Conservation (phyloP, 64 coral and sea anemone species). For the Cladopsammia gracilis region DNA sequence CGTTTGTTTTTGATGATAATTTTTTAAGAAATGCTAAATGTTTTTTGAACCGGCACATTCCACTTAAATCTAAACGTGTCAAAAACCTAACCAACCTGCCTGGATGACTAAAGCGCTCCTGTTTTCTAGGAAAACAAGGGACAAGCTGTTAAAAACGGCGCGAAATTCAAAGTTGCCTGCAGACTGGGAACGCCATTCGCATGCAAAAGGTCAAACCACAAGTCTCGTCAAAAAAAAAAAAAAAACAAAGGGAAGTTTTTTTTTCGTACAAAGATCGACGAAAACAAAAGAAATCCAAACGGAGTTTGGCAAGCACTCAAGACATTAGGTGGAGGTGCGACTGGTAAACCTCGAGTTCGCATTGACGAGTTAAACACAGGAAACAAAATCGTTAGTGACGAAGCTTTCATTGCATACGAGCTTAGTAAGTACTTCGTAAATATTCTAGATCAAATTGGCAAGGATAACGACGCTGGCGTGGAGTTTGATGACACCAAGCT, state of each 20-base stretch:
- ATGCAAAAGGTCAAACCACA: constrained; percentile 50
- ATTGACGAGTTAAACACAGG: constrained; percentile 30
- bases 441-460: constrained; percentile 21
- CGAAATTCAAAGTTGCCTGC: constrained; percentile 29
- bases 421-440: constrained; percentile 50
- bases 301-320: constrained; percentile 68
- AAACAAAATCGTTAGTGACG: not conserved
- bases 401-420: constrained; percentile 6
- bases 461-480: constrained; percentile 20
- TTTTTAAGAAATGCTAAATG: constrained; percentile 2
- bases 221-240: constrained; percentile 51
- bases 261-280: constrained; percentile 53
- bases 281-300: constrained; percentile 74
- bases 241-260: constrained; percentile 31
- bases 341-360: constrained; percentile 20
- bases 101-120: constrained; percentile 55
- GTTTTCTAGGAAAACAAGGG: constrained; percentile 14
- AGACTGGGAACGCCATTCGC: constrained; percentile 36
- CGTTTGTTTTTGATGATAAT: constrained; percentile 28
- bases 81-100: constrained; percentile 46
- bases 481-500: not conserved
- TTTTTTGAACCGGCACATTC: constrained; percentile 35
- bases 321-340: constrained; percentile 55
- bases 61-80: constrained; percentile 31
- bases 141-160: constrained; percentile 47